Conservation (phyloP, 2,113 vertebrate genomes). For the Entelurus aequoreus region DNA sequence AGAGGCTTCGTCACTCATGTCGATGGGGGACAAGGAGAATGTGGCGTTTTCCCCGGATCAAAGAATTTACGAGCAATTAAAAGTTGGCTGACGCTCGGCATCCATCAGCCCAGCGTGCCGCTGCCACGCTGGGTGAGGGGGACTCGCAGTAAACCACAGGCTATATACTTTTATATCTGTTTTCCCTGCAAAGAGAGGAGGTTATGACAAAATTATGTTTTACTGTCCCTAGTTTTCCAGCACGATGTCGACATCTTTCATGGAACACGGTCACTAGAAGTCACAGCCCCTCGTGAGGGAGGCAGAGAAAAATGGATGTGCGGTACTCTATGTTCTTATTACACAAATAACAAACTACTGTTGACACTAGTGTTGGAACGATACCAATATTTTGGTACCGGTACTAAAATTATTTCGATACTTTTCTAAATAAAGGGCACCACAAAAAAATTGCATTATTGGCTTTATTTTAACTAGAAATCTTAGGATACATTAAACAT, state of each 20-base stretch:
- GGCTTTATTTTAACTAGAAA: too few relatives aligned
- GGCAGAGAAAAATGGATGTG: slow-evolving; percentile 22
- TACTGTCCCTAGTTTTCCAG: slow-evolving; percentile 76
- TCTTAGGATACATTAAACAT: too few relatives aligned
- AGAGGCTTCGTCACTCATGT: slow-evolving; percentile 84
- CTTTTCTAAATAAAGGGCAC: too few relatives aligned
- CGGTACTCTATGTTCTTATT: background rate
- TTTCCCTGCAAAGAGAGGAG: slow-evolving; percentile 94
- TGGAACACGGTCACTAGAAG: slow-evolving; percentile 43
- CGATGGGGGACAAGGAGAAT: slow-evolving; percentile 90
- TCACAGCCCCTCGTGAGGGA: slow-evolving; percentile 39
- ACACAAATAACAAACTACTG: background rate
- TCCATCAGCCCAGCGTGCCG: slow-evolving; percentile 85
- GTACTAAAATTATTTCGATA: too few relatives aligned
- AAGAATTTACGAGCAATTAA: slow-evolving; percentile 99
- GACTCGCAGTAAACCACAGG: slow-evolving; percentile 87
- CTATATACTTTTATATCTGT: slow-evolving; percentile 99
- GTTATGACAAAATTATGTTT: slow-evolving; percentile 93
- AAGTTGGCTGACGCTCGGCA: slow-evolving; percentile 86
- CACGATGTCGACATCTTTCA: slow-evolving; percentile 71
- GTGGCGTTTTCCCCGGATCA: slow-evolving; percentile 88
- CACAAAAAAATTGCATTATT: too few relatives aligned
- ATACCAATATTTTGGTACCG: too few relatives aligned
- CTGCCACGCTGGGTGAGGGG: slow-evolving; percentile 59
- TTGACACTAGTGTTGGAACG: too few relatives aligned